Conservation (phyloP, 2,888 invertebrate species). For the Rotaria macrura region DNA sequence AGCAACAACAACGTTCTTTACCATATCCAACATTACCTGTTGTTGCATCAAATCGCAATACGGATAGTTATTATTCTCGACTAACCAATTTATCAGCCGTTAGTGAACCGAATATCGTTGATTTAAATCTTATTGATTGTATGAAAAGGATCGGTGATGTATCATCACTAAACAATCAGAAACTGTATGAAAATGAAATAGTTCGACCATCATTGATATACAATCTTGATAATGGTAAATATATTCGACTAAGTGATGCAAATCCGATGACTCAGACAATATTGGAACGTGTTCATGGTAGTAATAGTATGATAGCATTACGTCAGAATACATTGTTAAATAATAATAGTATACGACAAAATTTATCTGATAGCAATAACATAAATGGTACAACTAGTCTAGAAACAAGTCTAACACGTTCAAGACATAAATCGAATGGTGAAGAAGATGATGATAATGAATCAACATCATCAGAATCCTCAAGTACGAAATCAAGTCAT, state of each 20-base stretch:
- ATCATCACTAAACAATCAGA: background rate
- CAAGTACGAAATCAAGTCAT: conserved; percentile 21
- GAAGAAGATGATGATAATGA: conserved; percentile 11
- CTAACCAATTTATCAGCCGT: background rate
- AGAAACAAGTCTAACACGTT: background rate
- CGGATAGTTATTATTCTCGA: background rate
- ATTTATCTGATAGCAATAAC: background rate
- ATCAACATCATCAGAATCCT: conserved; percentile 6
- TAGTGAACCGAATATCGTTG: background rate
- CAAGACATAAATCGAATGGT: background rate
- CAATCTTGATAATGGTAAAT: background rate
- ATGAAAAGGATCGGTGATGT: background rate
- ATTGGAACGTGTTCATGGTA: background rate
- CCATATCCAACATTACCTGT: background rate
- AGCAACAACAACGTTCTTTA: conserved; percentile 8
- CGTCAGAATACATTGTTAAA: background rate
- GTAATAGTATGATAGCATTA: background rate
- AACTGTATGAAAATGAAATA: background rate
- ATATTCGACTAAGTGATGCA: background rate
- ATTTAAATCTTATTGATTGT: background rate
- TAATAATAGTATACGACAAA: background rate
- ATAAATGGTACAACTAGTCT: background rate
- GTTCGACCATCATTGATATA: background rate
- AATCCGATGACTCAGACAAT: conserved; percentile 12
- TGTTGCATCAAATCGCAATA: background rate